Evolutionary conservation across 64 coral and sea anemone species (phyloP), one percentile per base, ranked within the genome.

Genomic region (Actinia equina): DNA sequence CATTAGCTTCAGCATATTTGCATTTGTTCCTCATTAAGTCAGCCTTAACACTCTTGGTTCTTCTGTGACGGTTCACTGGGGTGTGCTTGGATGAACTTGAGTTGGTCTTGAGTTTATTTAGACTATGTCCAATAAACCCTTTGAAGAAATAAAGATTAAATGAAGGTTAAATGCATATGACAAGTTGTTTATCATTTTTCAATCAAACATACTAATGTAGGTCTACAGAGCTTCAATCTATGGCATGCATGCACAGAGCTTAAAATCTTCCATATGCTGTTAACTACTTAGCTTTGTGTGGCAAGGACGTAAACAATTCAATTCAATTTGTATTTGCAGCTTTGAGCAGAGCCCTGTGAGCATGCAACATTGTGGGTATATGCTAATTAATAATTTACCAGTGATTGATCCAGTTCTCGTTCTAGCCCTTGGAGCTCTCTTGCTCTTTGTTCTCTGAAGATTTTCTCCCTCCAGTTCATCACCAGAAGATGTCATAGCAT

Each of bases 41-140:
- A 71, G 97, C 97, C 79, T 99, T 99, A 12, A 99, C 93, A 88
- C 97, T 99, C 60, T 87, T 94, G 7, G 97, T 95, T 79, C 97
- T 89, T 84, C 93, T 91, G 88, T 99, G 97, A 52, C 41, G 19
- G 65, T 80, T 11, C 23, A 71, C 62, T 86, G 94, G 90, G 25
- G 84, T 63, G 3, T 74, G 37, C 27, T 93, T 90, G 17, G 82
- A 70, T 43, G 93, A 88, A 64, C 86, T 65, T n/a, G 93, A 90
- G 57, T 89, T 80, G 16, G 45, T 88, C 82, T 88, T 88, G 85
- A 94, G 89, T 86, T 98, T 94, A 78, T 92, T 98, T 63, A 91
- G 74, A 83, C 93, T 95, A 42, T 95, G 92, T 27, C 95, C 95
- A 79, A 98, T 87, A 95, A 99, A 95, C n/a, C 93, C 97, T 99